phyloP scores from a whole-genome alignment of 1,140 invertebrate genomes.

The Dendroctonus ponderosae region DNA sequence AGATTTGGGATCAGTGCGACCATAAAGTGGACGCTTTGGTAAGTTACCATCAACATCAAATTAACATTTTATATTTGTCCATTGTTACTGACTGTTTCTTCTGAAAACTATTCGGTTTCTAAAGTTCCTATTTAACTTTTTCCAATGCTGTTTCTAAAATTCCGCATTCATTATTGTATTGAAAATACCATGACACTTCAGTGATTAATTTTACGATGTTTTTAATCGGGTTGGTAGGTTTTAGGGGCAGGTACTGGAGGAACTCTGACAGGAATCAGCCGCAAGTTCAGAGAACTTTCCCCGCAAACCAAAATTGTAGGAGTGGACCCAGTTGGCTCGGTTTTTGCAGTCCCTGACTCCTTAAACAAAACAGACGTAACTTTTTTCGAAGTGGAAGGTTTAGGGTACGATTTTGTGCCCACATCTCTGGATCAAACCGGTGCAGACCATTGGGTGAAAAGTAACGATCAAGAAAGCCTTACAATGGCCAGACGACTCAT shows the following conservation, averaged over 20 bases:
- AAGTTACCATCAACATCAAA: conserved; percentile 53
- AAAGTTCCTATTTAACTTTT: no score
- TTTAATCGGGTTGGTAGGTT: conserved; percentile 51
- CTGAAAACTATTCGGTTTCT: no score
- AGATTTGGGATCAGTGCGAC: conserved; percentile 80
- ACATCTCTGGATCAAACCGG: conserved; percentile 77
- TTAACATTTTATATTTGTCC: no score
- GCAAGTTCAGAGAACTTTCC: conserved; percentile 76
- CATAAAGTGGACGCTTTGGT: conserved; percentile 79
- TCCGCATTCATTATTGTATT: not conserved
- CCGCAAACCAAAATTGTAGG: conserved; percentile 69
- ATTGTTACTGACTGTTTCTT: no score
- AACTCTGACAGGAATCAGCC: conserved; percentile 79
- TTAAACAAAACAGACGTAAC: conserved; percentile 64
- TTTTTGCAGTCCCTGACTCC: conserved; percentile 71
- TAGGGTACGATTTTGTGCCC: conserved; percentile 93
- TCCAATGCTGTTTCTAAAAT: no score
- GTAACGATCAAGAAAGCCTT: conserved; percentile 77
- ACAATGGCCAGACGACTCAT: conserved; percentile 81
- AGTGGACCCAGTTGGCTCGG: conserved; percentile 84
- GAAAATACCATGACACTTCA: no score
- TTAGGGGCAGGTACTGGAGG: conserved; percentile 87
- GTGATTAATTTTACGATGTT: not conserved
- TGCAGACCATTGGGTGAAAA: conserved; percentile 87
- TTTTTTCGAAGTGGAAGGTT: conserved; percentile 82